A percentile compares a stretch with the other conserved stretches of the same genome.
Evolutionary conservation across 2,888 invertebrate species (phyloP).

Genomic region (Mesorhabditis belari): DNA sequence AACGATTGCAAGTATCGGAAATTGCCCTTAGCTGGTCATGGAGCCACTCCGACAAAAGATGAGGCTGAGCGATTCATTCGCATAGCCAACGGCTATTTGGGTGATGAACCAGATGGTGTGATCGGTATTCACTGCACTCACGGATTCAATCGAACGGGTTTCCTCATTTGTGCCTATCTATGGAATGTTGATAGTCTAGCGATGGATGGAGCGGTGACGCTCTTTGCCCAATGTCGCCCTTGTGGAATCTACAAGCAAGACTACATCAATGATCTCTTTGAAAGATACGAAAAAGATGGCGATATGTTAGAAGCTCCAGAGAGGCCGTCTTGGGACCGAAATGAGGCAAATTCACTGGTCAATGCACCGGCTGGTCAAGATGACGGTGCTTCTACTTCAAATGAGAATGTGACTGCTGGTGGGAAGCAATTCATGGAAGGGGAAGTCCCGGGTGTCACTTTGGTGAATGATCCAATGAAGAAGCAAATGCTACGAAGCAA

Average conservation of each 20-base stretch:
- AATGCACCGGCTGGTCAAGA: slow-evolving; percentile 7
- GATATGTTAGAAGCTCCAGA: slow-evolving; percentile 56
- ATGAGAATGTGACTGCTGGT: not conserved
- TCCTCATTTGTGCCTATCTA: slow-evolving; percentile 82
- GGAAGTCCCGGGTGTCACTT: slow-evolving; percentile 21
- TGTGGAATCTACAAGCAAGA: slow-evolving; percentile 94
- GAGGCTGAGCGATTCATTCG: slow-evolving; percentile 80
- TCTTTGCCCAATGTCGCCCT: slow-evolving; percentile 69
- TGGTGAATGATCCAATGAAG: slow-evolving; percentile 23
- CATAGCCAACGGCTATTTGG: slow-evolving; percentile 68
- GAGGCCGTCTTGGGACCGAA: slow-evolving; percentile 35
- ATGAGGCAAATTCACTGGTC: slow-evolving; percentile 8
- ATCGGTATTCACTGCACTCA: slow-evolving; percentile 85
- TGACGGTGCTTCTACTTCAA: no score
- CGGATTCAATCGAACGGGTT: slow-evolving; percentile 96
- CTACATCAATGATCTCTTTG: slow-evolving; percentile 80
- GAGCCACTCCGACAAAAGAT: slow-evolving; percentile 78
- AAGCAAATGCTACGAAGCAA: slow-evolving; percentile 19
- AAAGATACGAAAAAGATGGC: slow-evolving; percentile 71
- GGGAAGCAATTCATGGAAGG: slow-evolving; percentile 47
- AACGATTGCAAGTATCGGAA: slow-evolving; percentile 67
- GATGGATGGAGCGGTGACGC: slow-evolving; percentile 72
- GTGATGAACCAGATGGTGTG: slow-evolving; percentile 34
- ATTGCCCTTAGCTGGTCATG: slow-evolving; percentile 63
- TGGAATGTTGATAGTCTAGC: slow-evolving; percentile 65